Conservation (phyloP, 2,888 invertebrate genomes). For the Lithophane semibrunnea region DNA sequence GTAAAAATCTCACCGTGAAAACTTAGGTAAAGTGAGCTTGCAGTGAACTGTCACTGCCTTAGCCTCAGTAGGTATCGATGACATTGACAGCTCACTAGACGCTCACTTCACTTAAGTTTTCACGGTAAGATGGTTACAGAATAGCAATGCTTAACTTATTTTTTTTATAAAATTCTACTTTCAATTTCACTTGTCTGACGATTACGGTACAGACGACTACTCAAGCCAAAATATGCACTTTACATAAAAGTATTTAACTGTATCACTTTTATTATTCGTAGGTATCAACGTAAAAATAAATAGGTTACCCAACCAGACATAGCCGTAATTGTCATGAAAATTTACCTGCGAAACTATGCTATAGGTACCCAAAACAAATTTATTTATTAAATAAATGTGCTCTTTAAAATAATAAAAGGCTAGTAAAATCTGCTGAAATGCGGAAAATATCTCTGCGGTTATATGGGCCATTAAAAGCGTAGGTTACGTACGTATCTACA, state of each 20-base stretch:
- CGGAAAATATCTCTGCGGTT: not conserved
- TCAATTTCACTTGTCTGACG: not conserved
- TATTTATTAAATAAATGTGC: not conserved
- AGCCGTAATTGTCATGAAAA: not conserved
- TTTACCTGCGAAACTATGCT: not conserved
- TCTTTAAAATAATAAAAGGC: conserved; percentile 5
- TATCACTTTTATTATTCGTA: too few species aligned
- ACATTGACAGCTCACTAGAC: too few species aligned
- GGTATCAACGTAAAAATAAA: not conserved
- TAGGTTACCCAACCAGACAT: not conserved
- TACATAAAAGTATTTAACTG: not conserved
- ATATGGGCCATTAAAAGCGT: conserved; percentile 4
- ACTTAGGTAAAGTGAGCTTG: not conserved
- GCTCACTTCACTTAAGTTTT: too few species aligned
- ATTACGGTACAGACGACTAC: not conserved
- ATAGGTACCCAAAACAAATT: not conserved
- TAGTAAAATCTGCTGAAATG: not conserved
- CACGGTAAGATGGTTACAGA: too few species aligned
- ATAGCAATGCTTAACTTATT: too few species aligned
- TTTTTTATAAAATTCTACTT: not conserved
- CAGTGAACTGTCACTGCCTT: too few species aligned
- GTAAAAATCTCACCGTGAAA: not conserved
- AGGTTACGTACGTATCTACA: not conserved
- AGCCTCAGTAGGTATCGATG: too few species aligned
- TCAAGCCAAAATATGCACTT: not conserved